These are phyloP conservation scores for Galleria mellonella DNA, from an alignment of 1,140 invertebrate genomes.

Conservation along the genomic window DNA sequence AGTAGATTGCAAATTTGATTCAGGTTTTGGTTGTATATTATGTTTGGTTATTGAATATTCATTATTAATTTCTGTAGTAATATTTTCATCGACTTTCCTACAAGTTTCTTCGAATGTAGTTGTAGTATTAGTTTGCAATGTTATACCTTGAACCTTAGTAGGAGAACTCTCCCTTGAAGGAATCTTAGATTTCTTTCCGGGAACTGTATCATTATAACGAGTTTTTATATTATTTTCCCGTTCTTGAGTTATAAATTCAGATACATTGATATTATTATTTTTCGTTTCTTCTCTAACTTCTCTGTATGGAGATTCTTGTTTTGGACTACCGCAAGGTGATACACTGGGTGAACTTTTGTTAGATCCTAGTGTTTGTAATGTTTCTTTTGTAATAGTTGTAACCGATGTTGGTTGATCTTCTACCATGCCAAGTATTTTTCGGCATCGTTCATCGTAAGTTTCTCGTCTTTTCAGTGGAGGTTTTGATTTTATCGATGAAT, in stretches of 20 bases:
- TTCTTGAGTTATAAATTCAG: conserved; percentile 28
- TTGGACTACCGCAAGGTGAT: conserved; percentile 43
- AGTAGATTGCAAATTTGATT: no score
- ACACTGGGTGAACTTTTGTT: conserved; percentile 29
- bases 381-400: conserved; percentile 22
- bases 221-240: conserved; percentile 10
- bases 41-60: no score
- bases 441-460: conserved; percentile 82
- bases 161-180: conserved; percentile 35
- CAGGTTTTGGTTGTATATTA: no score
- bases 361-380: conserved; percentile 16
- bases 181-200: conserved; percentile 12
- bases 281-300: conserved; percentile 17
- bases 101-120: neutral
- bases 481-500: conserved; percentile 39
- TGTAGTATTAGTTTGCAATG: conserved; percentile 1
- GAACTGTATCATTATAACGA: neutral
- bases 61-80: neutral
- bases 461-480: conserved; percentile 75
- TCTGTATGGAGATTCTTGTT: conserved; percentile 22
- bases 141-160: conserved; percentile 34
- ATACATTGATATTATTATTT: conserved; percentile 20
- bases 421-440: conserved; percentile 78
- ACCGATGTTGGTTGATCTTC: conserved; percentile 49
- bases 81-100: neutral